Conservation (phyloP, 1,140 invertebrate genomes). For the Macrobrachium nipponense region DNA sequence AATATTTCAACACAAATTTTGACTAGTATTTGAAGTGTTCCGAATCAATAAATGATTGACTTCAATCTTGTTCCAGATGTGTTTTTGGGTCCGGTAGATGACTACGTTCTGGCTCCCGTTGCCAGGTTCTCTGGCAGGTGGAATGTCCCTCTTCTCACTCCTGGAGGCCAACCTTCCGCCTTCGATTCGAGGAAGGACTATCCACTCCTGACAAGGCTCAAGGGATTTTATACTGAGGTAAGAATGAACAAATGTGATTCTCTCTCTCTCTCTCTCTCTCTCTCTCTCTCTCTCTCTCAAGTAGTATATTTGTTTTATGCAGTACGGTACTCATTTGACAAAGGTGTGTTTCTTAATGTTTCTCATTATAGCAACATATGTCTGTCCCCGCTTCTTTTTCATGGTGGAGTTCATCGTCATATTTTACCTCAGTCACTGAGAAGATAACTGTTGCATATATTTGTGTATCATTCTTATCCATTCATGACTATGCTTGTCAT, state of each 20-base stretch:
- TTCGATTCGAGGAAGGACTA: conserved; percentile 80
- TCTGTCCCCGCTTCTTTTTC: no score
- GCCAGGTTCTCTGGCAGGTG: conserved; percentile 88
- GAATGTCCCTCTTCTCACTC: conserved; percentile 87
- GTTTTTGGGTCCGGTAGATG: conserved; percentile 90
- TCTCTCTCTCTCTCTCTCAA: no score
- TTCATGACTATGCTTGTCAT: no score
- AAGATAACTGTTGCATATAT: no score
- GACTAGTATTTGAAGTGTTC: no score
- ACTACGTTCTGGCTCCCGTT: conserved; percentile 91
- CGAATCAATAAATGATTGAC: not conserved
- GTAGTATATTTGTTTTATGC: not conserved
- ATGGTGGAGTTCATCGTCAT: no score
- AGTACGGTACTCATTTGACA: not conserved
- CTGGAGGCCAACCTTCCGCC: conserved; percentile 84
- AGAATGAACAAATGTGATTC: conserved; percentile 68
- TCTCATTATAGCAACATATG: not conserved
- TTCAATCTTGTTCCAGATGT: conserved; percentile 74
- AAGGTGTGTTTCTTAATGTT: not conserved
- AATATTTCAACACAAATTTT: no score
- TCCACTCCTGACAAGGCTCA: conserved; percentile 85
- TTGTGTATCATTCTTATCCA: no score
- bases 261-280: not conserved
- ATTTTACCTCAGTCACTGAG: no score
- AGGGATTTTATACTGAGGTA: conserved; percentile 77